Percentiles rank a stretch among this genome's conserved stretches.
phyloP scores from a whole-genome alignment of 2,113 vertebrate species.

The Pygoscelis adeliae region DNA sequence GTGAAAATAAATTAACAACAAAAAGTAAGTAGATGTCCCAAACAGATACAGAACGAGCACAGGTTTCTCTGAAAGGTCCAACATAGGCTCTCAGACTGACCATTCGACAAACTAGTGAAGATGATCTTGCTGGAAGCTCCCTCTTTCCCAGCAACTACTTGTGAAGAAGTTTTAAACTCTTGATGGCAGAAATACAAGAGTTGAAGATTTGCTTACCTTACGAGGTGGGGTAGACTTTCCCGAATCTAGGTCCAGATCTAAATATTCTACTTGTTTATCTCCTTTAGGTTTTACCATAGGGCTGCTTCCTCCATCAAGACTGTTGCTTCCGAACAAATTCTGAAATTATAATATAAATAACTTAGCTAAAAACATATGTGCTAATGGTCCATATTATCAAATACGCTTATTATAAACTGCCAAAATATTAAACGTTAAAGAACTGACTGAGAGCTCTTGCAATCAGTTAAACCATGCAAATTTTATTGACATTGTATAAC shows the following conservation, averaged over 20 bases:
- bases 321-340: slow-evolving; percentile 80
- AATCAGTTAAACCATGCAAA: slow-evolving; percentile 12
- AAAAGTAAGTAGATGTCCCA: neutral
- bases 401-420: neutral
- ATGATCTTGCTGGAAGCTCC: neutral
- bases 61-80: neutral
- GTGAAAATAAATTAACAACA: neutral
- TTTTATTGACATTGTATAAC: neutral
- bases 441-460: neutral
- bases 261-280: slow-evolving; percentile 97
- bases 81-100: fast-evolving
- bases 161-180: neutral
- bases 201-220: slow-evolving; percentile 80
- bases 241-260: slow-evolving; percentile 93
- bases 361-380: neutral
- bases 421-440: neutral
- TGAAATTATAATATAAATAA: slow-evolving; percentile 59
- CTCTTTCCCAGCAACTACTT: neutral
- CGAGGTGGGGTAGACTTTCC: slow-evolving; percentile 94
- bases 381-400: neutral
- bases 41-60: neutral
- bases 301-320: slow-evolving; percentile 89
- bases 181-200: neutral
- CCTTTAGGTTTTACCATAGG: slow-evolving; percentile 94
- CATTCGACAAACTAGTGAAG: neutral